Evolutionary conservation across 2,113 vertebrate species (phyloP).

Genomic region (Gila orcuttii): DNA sequence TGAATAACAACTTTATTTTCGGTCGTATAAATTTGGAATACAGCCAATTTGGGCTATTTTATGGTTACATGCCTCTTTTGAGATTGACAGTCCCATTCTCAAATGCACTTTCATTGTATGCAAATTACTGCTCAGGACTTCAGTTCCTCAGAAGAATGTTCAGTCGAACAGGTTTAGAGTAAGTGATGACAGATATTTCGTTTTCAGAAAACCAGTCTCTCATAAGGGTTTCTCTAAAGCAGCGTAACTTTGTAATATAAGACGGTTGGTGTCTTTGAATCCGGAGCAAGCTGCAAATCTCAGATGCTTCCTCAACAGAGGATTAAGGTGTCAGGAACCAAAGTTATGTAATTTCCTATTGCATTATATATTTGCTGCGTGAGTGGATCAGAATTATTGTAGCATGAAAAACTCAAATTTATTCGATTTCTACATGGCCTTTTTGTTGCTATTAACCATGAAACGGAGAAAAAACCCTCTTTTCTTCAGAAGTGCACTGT

Average conservation of each 20-base stretch:
- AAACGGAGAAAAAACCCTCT: neutral
- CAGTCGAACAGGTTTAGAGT: neutral
- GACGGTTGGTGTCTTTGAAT: neutral
- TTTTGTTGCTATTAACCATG: neutral
- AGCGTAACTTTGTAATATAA: neutral
- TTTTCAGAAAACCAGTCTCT: neutral
- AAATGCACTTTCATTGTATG: neutral
- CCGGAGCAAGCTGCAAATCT: neutral
- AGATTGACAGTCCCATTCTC: neutral
- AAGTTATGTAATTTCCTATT: slow-evolving; percentile 12
- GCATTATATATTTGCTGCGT: slow-evolving; percentile 1
- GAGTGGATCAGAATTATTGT: neutral
- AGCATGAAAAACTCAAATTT: neutral
- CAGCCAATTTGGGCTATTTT: too few species aligned
- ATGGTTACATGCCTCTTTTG: neutral
- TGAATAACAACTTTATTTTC: too few species aligned
- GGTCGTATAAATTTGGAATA: too few species aligned
- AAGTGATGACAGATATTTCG: neutral
- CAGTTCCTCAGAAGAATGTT: neutral
- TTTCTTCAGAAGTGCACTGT: too few species aligned
- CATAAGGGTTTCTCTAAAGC: neutral
- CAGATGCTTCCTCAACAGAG: neutral
- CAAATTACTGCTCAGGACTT: neutral
- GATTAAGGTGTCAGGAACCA: slow-evolving; percentile 19
- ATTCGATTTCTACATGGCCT: neutral